These are phyloP conservation scores for Prunella himalayana DNA, from an alignment of 2,113 vertebrate species.

Conservation along the genomic window DNA sequence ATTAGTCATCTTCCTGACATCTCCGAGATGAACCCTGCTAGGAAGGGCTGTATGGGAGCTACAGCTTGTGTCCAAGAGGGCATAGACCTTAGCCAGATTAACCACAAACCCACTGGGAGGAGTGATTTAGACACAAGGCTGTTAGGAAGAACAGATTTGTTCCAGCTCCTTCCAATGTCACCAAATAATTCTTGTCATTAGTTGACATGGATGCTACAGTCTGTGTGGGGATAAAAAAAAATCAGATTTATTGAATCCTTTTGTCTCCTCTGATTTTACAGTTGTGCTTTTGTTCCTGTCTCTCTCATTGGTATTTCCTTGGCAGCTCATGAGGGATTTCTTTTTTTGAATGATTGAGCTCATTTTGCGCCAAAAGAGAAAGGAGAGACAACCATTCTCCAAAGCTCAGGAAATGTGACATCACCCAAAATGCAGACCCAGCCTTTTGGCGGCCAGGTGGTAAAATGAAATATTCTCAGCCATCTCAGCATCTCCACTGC, in stretches of 20 bases:
- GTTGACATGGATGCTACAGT: constrained; percentile 10
- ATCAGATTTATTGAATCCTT: constrained; percentile 45
- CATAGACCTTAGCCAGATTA: not conserved
- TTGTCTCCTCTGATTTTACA: constrained; percentile 50
- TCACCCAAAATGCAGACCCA: constrained; percentile 36
- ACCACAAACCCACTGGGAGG: constrained; percentile 10
- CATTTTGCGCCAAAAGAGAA: constrained; percentile 2
- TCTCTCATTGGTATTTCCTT: constrained; percentile 49
- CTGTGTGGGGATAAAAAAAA: not conserved
- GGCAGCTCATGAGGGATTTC: constrained; percentile 31
- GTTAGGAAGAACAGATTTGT: not conserved
- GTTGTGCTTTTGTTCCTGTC: constrained; percentile 39
- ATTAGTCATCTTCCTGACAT: not conserved
- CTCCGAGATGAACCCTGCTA: not conserved
- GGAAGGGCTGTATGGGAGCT: not conserved
- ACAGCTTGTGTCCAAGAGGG: not conserved
- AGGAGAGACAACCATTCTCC: constrained; percentile 21
- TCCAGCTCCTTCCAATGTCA: not conserved
- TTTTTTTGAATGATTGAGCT: constrained; percentile 30
- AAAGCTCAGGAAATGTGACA: constrained; percentile 58
- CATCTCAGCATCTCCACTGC: constrained; percentile 49
- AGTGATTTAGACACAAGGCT: not conserved
- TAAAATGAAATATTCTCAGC: constrained; percentile 35
- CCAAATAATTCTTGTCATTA: constrained; percentile 14
- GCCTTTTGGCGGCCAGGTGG: constrained; percentile 33